These are phyloP conservation scores for Caenorhabditis elegans DNA, from an alignment of 1,140 invertebrate species.

Conservation along the genomic window DNA sequence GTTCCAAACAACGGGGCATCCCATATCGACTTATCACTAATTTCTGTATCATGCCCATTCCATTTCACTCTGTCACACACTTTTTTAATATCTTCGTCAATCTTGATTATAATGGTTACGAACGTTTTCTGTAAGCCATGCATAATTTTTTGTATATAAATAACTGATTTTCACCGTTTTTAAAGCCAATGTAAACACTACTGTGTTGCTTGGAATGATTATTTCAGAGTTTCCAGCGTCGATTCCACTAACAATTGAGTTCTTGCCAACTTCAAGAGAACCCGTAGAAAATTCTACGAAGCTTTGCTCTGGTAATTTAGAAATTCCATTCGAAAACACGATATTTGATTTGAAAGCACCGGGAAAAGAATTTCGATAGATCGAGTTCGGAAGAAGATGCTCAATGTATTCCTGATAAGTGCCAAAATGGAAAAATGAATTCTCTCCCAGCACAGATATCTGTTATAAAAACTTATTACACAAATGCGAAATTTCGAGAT, in stretches of 20 bases:
- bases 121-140: neutral
- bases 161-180: neutral
- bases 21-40: neutral
- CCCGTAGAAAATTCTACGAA: neutral
- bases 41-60: conserved; percentile 14
- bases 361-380: neutral
- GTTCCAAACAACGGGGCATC: neutral
- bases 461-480: too few species aligned
- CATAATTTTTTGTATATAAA: conserved; percentile 4
- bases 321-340: neutral
- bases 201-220: neutral
- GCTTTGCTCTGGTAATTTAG: neutral
- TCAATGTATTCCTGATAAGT: conserved; percentile 1
- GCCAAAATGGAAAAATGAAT: conserved; percentile 29
- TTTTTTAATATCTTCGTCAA: conserved; percentile 30
- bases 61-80: neutral
- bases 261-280: neutral
- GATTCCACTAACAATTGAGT: neutral
- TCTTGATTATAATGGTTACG: neutral
- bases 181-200: conserved; percentile 7
- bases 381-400: neutral
- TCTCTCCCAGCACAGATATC: neutral
- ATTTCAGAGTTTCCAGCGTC: neutral
- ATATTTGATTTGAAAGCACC: neutral
- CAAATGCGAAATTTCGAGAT: too few species aligned